phyloP scores from a whole-genome alignment of 1,140 invertebrate species.

The Zaprionus lachaisei region DNA sequence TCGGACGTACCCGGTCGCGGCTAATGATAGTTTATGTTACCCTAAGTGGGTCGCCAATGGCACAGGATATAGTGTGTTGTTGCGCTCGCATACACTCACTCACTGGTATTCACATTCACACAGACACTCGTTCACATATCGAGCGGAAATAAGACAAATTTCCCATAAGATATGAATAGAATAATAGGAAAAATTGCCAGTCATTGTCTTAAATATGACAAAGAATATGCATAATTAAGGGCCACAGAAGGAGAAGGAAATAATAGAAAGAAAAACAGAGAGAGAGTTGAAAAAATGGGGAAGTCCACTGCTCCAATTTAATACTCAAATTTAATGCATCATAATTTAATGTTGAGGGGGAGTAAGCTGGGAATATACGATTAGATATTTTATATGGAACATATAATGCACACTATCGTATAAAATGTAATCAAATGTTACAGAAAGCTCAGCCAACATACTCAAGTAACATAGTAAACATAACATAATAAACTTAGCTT shows the following conservation, averaged over 20 bases:
- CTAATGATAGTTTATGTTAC: conserved; percentile 69
- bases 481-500: not conserved
- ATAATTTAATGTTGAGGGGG: not conserved
- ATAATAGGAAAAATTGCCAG: conserved; percentile 23
- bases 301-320: not conserved
- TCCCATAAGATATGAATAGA: conserved; percentile 30
- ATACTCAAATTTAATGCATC: conserved; percentile 1
- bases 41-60: conserved; percentile 70
- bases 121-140: conserved; percentile 15
- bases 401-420: not conserved
- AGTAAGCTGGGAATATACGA: not conserved
- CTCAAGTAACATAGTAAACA: not conserved
- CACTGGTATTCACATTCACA: conserved; percentile 7
- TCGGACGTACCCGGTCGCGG: not conserved
- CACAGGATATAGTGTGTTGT: conserved; percentile 32
- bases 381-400: not conserved
- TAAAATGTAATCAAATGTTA: not conserved
- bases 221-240: conserved; percentile 7
- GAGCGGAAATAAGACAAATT: conserved; percentile 38
- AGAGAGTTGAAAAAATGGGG: not conserved
- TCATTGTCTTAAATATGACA: conserved; percentile 31
- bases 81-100: not conserved
- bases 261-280: not conserved
- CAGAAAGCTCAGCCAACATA: not conserved
- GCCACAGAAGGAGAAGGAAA: too few species aligned